Evolutionary conservation across 1,140 invertebrate genomes (phyloP).

Genomic region (Apis dorsata): DNA sequence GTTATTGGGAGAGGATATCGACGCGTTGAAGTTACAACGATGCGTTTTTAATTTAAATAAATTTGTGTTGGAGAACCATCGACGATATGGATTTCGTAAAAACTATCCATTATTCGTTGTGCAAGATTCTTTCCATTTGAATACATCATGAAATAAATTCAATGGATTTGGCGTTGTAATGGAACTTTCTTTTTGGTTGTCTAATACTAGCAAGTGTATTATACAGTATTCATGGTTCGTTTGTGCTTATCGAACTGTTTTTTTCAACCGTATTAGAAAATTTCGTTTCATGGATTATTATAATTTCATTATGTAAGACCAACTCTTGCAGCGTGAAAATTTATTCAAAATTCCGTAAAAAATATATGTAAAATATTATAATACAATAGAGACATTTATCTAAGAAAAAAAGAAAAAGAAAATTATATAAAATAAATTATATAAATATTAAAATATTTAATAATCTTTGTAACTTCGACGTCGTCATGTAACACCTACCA

Average conservation of each 20-base stretch:
- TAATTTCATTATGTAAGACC: background rate
- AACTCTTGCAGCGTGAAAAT: background rate
- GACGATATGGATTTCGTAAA: background rate
- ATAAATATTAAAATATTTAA: background rate
- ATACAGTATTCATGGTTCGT: background rate
- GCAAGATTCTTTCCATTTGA: background rate
- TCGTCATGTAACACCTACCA: conserved; percentile 47
- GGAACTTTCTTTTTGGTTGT: conserved; percentile 28
- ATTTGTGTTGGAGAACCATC: background rate
- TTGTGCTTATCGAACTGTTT: conserved; percentile 10
- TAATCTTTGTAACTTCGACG: conserved; percentile 48
- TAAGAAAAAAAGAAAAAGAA: background rate
- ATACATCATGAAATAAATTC: background rate
- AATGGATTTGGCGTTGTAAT: background rate
- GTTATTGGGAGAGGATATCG: background rate
- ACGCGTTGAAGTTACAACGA: conserved; percentile 41
- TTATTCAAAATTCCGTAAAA: background rate
- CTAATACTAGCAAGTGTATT: background rate
- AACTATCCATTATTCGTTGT: background rate
- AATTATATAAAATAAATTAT: background rate
- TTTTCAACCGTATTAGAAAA: background rate
- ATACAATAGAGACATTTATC: no score
- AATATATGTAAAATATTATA: no score
- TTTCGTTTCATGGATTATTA: background rate
- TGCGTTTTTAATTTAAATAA: background rate